These are phyloP conservation scores for Berghia stephanieae DNA, from an alignment of 1,140 invertebrate genomes.

Conservation along the genomic window DNA sequence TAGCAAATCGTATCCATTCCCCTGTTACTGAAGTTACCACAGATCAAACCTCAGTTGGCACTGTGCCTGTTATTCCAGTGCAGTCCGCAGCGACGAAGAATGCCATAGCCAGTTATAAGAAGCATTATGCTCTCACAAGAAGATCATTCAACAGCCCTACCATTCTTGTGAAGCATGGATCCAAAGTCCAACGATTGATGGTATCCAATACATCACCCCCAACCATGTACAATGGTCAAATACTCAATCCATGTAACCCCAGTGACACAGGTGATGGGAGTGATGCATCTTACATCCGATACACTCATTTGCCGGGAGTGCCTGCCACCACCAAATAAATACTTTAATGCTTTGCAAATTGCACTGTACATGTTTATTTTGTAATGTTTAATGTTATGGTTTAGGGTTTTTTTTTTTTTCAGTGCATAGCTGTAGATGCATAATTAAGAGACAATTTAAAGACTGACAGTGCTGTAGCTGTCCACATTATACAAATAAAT, in stretches of 20 bases:
- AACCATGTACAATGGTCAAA: conserved; percentile 39
- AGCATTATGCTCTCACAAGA: conserved; percentile 46
- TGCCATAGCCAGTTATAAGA: conserved; percentile 47
- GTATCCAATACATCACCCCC: conserved; percentile 41
- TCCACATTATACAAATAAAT: too few relatives aligned
- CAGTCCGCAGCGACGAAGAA: conserved; percentile 43
- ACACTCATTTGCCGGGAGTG: conserved; percentile 31
- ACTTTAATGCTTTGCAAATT: too few relatives aligned
- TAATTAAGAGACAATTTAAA: too few relatives aligned
- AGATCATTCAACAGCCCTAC: conserved; percentile 52
- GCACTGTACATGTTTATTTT: too few relatives aligned
- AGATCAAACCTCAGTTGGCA: conserved; percentile 41
- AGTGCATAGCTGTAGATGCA: too few relatives aligned
- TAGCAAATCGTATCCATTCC: conserved; percentile 44
- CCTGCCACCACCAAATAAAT: conserved; percentile 27
- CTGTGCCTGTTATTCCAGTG: conserved; percentile 43
- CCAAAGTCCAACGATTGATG: conserved; percentile 56
- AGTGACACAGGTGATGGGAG: conserved; percentile 39
- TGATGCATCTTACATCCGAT: conserved; percentile 37
- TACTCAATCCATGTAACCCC: conserved; percentile 38
- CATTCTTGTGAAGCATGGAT: conserved; percentile 55
- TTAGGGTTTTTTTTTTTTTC: too few relatives aligned
- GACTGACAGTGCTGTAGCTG: too few relatives aligned
- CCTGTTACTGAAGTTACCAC: conserved; percentile 37
- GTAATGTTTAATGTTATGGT: too few relatives aligned